Base-by-base conservation (phyloP, 2,888 invertebrate species). In the Phortica magna region DNA sequence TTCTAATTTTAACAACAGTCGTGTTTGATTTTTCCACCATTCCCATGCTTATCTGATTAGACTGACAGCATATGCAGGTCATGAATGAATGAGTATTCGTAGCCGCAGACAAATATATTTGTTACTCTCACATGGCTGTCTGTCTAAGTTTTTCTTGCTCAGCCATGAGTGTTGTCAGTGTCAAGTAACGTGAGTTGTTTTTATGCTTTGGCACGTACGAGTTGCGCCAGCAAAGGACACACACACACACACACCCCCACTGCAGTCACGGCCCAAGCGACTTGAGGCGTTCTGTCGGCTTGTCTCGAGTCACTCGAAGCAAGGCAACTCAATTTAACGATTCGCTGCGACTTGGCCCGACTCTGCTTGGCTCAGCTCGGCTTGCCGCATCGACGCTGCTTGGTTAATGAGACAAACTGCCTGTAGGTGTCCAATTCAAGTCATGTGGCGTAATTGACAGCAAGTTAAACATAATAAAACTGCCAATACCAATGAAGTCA, bases 351-450 rank as follows among this genome's bases (percentile, higher is more conserved):
- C 7, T 59, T 59, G 59, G n/a, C 9, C 7, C 17, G 59, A 59
- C 59, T 10, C 57, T n/a, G n/a, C n/a, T n/a, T n/a, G n/a, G n/a
- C n/a, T 41, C 41, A 19, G n/a, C 67, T 41, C 17, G 42, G 5
- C n/a, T 71, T 17, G 39, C 14, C 70, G 39, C 14, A 53, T 71
- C 19, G 14, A 19, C 42, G n/a, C 17, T 14, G 55, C 55, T 71
- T 77, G 84, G 83, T 84, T 86, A 85, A 85, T 84, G 86, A 86
- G 86, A 83, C 81, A 85, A 84, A 83, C 79, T 79, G 84, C 87
- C 82, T 77, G 74, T 80, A 83, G 86, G 70, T 71, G 70, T 71
- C 70, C 70, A 53, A 71, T 71, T 71, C 31, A 71, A 71, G 70
- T 71, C 70, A 55, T 71, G 70, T 71, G 53, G 53, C 19, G 61